Evolutionary conservation across 2,113 vertebrate genomes (phyloP), one percentile per base, ranked within the genome.

Genomic region (Petroica traversi): DNA sequence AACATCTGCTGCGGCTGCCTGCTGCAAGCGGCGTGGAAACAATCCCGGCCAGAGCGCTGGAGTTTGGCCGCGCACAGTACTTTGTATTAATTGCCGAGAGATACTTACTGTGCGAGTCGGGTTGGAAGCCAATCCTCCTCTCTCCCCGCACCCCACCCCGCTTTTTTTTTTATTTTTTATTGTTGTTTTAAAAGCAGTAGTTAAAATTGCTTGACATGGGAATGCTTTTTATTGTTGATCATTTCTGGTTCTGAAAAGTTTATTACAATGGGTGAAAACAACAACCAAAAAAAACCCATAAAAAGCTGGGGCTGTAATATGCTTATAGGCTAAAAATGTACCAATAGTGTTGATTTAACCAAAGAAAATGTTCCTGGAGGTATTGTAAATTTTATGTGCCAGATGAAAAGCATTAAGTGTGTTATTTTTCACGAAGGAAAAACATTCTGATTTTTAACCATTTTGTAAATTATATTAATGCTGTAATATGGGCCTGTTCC

Each of bases 1-100:
- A 97, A 97, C 99, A 99, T 98, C 98, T 99, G 98, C 98, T 95
- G 96, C 92, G 91, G 97, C 98, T 85, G 96, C 97, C 98, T 97
- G 97, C 89, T 97, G 98, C 91, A 92, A 98, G 97, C 89, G 36
- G 96, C 97, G 69, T 94, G 98, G 97, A 97, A 97, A 72, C 97
- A 55, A 84, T 97, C 96, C 93, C 36, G 63, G 69, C 92, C 69
- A 95, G 86, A 76, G 96, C 54, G 14, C 93, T 88, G 75, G 5
- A 69, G 34, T 95, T 91, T 49, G 95, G 95, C 96, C 96, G 72
- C 31, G 29, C 87, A 88, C 95, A 95, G 34, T 93, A 58, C 96
- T 97, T 95, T 80, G 46, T 84, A 93, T 97, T 97, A 97, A 97
- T 97, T 96, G 88, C 91, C 22, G 92, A 33, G 87, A 90, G 97